A percentile compares a stretch with the other conserved stretches of the same genome.
Conservation (phyloP, 1,140 invertebrate species). For the Conus betulinus region DNA sequence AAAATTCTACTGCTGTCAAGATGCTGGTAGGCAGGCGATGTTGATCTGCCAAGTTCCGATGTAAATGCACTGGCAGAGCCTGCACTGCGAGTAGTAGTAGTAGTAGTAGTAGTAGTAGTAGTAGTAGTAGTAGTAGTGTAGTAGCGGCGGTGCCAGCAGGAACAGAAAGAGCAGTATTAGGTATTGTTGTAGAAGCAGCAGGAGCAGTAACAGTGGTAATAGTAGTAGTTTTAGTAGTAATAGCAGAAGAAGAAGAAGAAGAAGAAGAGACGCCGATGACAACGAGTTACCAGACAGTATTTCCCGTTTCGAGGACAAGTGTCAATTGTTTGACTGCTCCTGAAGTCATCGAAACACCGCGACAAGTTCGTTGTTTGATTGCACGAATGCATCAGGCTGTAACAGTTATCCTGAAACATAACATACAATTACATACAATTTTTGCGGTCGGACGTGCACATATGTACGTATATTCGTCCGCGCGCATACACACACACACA, state of each 20-base stretch:
- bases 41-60: background rate
- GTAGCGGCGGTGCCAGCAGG: background rate
- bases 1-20: background rate
- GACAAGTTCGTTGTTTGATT: too few species aligned
- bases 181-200: background rate
- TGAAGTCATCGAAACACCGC: too few species aligned
- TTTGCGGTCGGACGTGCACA: too few species aligned
- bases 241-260: too few species aligned
- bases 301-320: background rate
- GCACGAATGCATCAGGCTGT: too few species aligned
- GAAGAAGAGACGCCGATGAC: too few species aligned
- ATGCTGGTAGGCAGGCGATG: background rate
- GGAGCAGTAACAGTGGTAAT: background rate
- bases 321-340: too few species aligned
- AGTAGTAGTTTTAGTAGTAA: background rate
- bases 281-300: background rate
- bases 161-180: background rate
- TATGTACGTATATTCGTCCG: too few species aligned
- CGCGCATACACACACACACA: too few species aligned
- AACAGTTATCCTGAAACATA: too few species aligned
- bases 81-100: background rate
- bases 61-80: background rate
- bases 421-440: too few species aligned
- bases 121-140: constrained; percentile 7
- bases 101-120: constrained; percentile 3